These are phyloP conservation scores for Amphipyra berbera DNA, from an alignment of 2,888 invertebrate species.

Conservation along the genomic window DNA sequence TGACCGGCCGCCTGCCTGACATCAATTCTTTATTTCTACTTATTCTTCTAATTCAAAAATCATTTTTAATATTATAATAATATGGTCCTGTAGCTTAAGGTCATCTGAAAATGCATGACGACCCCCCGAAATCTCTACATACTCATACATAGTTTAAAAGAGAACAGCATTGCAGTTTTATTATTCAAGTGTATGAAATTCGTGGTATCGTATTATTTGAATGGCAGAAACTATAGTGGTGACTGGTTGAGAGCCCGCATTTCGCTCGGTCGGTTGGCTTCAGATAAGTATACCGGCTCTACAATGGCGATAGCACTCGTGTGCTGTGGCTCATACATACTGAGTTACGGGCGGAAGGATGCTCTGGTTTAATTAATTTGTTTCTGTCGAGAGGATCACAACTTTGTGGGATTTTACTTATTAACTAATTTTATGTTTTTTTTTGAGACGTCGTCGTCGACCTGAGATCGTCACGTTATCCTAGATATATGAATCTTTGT, in stretches of 20 bases:
- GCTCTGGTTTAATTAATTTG: slow-evolving; percentile 54
- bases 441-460: no score
- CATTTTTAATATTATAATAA: background rate
- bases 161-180: slow-evolving; percentile 46
- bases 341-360: slow-evolving; percentile 37
- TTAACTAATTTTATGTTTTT: no score
- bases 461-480: no score
- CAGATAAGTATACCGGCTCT: slow-evolving; percentile 69
- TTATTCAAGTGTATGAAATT: slow-evolving; percentile 54
- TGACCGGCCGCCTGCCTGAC: no score
- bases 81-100: background rate
- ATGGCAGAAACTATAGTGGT: slow-evolving; percentile 61
- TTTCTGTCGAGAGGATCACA: no score
- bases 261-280: slow-evolving; percentile 66
- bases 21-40: no score
- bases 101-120: slow-evolving; percentile 1
- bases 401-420: no score
- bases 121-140: background rate
- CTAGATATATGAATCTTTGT: no score
- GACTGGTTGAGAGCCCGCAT: slow-evolving; percentile 73
- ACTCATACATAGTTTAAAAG: slow-evolving; percentile 19
- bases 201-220: slow-evolving; percentile 51
- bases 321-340: slow-evolving; percentile 43
- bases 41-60: no score
- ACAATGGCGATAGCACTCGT: slow-evolving; percentile 59